Percentiles rank a stretch among this genome's conserved stretches.
These are phyloP conservation scores for Panthera uncia DNA, from an alignment of 2,113 vertebrate species.

Conservation along the genomic window DNA sequence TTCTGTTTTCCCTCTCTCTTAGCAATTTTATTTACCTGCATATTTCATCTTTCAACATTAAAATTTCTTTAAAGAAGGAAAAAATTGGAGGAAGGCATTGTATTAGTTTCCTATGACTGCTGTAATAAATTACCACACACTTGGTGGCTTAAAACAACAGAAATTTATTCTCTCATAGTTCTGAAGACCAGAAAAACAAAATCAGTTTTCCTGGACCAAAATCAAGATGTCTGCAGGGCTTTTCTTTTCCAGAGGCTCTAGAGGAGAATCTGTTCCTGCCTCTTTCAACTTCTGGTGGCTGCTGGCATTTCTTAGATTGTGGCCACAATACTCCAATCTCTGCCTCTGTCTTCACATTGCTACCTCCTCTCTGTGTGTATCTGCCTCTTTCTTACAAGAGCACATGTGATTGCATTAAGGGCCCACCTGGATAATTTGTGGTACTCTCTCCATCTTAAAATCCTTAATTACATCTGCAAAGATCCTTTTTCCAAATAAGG, in stretches of 20 bases:
- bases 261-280: background rate
- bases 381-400: background rate
- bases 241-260: background rate
- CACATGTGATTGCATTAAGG: background rate
- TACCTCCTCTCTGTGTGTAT: background rate
- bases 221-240: background rate
- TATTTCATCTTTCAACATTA: background rate
- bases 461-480: background rate
- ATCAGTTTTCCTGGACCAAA: background rate
- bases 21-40: background rate
- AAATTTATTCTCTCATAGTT: background rate
- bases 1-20: background rate
- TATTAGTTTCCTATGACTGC: background rate
- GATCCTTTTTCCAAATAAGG: background rate
- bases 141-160: background rate
- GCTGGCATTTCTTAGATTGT: background rate
- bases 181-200: conserved; percentile 6
- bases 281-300: background rate
- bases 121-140: background rate
- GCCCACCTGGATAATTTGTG: background rate
- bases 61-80: conserved; percentile 7
- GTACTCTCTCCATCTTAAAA: background rate
- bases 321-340: background rate
- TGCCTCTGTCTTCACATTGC: background rate
- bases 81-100: background rate